Conservation (phyloP, 1,140 invertebrate species). For the Tribolium castaneum region DNA sequence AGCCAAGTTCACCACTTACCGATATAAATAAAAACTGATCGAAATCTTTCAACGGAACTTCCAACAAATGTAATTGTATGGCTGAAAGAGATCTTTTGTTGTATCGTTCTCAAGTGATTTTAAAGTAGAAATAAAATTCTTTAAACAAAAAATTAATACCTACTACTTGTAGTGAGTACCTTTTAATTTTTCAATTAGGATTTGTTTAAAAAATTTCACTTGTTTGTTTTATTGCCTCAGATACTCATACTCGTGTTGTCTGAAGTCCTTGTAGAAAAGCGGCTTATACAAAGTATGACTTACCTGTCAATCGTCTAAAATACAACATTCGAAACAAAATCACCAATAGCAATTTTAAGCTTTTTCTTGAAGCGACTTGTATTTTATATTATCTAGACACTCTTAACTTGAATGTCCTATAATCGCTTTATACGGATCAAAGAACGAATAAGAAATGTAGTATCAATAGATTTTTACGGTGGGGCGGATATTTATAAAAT, state of each 20-base stretch:
- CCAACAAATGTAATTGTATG: background rate
- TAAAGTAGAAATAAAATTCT: background rate
- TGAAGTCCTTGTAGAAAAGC: background rate
- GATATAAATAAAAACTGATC: too few relatives aligned
- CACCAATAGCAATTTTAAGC: background rate
- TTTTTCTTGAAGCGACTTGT: background rate
- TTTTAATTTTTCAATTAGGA: too few relatives aligned
- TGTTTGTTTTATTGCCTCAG: background rate
- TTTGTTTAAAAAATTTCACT: too few relatives aligned
- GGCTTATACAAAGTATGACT: background rate
- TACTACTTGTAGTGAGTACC: too few relatives aligned
- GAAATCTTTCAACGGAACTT: too few relatives aligned
- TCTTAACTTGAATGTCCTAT: background rate
- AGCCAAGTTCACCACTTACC: too few relatives aligned
- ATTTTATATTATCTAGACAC: background rate
- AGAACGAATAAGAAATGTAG: background rate
- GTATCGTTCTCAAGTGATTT: background rate
- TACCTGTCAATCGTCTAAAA: background rate
- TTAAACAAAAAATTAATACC: background rate
- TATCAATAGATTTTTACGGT: background rate
- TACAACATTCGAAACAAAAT: background rate
- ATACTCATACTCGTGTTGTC: background rate
- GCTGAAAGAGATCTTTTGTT: background rate
- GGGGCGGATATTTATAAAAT: background rate
- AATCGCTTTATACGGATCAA: background rate